These are phyloP conservation scores for Formica aserva DNA, from an alignment of 2,888 invertebrate species.

Conservation along the genomic window DNA sequence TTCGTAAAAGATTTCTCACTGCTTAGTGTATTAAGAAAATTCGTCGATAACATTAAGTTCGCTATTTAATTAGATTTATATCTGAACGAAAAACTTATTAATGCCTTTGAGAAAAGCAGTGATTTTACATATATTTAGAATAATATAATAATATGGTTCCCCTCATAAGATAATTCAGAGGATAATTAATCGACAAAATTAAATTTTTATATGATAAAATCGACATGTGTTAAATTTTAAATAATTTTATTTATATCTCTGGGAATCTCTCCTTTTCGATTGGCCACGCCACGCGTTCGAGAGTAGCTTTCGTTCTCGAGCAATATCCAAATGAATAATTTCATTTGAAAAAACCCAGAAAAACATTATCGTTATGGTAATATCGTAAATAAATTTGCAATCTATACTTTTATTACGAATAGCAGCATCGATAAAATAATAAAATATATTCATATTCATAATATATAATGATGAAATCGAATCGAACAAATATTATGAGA, in stretches of 20 bases:
- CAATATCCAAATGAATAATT: constrained; percentile 64
- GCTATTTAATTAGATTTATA: background rate
- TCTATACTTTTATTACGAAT: background rate
- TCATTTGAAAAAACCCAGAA: constrained; percentile 20
- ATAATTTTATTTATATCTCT: constrained; percentile 12
- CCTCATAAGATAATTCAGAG: background rate
- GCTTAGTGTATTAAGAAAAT: background rate
- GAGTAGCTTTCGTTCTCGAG: constrained; percentile 56
- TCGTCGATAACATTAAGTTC: background rate
- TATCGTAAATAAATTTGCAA: constrained; percentile 10
- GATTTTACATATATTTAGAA: background rate
- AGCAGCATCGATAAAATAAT: background rate
- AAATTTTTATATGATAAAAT: constrained; percentile 3
- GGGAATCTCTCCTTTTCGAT: constrained; percentile 20
- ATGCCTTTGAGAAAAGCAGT: background rate
- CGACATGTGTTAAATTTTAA: constrained; percentile 29
- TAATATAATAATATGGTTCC: background rate
- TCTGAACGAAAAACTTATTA: background rate
- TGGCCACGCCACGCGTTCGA: constrained; percentile 43
- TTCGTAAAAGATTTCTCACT: background rate
- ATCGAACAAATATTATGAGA: background rate
- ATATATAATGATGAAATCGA: background rate
- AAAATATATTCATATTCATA: background rate
- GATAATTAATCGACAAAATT: constrained; percentile 12
- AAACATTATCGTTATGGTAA: background rate